phyloP scores from a whole-genome alignment of 2,888 invertebrate genomes.

The Lycocerus yunnanus region DNA sequence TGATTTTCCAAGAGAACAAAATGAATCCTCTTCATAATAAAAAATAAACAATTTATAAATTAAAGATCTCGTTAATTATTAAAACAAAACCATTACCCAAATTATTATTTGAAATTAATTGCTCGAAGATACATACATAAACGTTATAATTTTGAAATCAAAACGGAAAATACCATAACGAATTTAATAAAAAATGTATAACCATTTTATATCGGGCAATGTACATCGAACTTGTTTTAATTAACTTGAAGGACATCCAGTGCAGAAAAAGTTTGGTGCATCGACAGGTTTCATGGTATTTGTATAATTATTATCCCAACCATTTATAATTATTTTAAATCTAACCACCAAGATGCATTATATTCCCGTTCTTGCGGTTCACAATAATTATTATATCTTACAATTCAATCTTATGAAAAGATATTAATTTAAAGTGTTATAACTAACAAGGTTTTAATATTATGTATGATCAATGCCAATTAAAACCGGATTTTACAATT shows the following conservation, averaged over 20 bases:
- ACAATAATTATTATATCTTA: not conserved
- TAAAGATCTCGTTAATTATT: not conserved
- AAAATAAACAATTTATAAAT: not conserved
- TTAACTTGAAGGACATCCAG: conserved; percentile 27
- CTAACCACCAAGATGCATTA: not conserved
- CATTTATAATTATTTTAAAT: conserved; percentile 18
- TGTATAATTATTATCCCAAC: conserved; percentile 25
- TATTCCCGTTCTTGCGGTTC: not conserved
- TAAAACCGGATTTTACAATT: not conserved
- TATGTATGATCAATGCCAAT: not conserved
- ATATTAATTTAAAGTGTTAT: not conserved
- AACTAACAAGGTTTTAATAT: not conserved
- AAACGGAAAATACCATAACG: not conserved
- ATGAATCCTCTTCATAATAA: not conserved
- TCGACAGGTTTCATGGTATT: conserved; percentile 28
- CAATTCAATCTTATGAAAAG: not conserved
- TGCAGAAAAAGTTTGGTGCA: conserved; percentile 27
- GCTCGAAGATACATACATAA: no score
- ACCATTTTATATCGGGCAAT: conserved; percentile 27
- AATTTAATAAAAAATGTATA: not conserved
- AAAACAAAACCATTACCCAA: no score
- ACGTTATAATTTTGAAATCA: not conserved
- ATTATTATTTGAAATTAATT: not conserved
- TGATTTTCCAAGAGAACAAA: no score
- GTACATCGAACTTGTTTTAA: conserved; percentile 33